phyloP scores from a whole-genome alignment of 2,113 vertebrate genomes.

The Psammodynastes pulverulentus region DNA sequence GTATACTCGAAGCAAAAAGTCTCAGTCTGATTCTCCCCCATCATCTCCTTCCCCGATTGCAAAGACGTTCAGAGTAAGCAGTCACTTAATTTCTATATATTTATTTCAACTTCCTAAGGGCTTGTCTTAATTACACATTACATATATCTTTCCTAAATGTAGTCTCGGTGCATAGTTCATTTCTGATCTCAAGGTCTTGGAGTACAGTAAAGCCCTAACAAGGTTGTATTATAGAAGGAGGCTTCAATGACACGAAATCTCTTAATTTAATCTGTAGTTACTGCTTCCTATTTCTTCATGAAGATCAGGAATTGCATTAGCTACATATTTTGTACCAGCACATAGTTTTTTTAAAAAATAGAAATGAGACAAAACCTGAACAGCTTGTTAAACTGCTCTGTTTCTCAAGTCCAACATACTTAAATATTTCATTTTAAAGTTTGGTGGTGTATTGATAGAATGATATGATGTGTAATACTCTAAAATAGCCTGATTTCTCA shows the following conservation, averaged over 20 bases:
- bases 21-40: constrained; percentile 88
- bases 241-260: neutral
- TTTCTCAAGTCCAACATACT: neutral
- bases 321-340: neutral
- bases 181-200: constrained; percentile 8
- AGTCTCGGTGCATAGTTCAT: constrained; percentile 17
- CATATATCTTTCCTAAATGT: constrained; percentile 2
- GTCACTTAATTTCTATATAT: constrained; percentile 64
- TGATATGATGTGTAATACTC: neutral
- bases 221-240: constrained; percentile 34
- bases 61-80: constrained; percentile 94
- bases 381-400: constrained; percentile 27
- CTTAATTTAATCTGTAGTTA: neutral
- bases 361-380: constrained; percentile 46
- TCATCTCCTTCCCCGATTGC: constrained; percentile 87
- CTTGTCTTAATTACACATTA: neutral
- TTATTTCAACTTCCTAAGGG: constrained; percentile 3
- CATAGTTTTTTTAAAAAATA: neutral
- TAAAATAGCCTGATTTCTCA: neutral
- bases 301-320: accelerated
- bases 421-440: accelerated
- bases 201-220: constrained; percentile 11
- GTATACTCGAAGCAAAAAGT: constrained; percentile 85
- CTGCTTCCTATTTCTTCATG: neutral
- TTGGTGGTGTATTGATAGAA: constrained; percentile 14